A percentile compares a stretch with the other conserved stretches of the same genome.
Conservation (phyloP, 2,113 vertebrate genomes). For the Tor tambroides region DNA sequence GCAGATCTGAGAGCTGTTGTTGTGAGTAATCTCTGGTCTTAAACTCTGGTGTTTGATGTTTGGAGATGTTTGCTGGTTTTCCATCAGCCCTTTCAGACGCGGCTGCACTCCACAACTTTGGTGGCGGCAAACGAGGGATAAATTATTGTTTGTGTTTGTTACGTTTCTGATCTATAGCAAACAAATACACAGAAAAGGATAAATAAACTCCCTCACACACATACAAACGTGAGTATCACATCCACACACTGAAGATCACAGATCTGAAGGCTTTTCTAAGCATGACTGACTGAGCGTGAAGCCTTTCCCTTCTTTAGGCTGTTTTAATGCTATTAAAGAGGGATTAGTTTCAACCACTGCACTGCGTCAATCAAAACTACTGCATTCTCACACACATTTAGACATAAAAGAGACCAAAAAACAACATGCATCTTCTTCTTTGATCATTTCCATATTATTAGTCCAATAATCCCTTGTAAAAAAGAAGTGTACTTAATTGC, state of each 20-base stretch:
- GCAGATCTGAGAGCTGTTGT: conserved; percentile 9
- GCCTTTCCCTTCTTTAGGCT: conserved; percentile 24
- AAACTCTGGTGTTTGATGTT: background rate
- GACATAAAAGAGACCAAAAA: background rate
- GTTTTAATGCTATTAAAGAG: conserved; percentile 30
- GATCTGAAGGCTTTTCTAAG: background rate
- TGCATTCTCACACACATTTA: background rate
- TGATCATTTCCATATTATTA: background rate
- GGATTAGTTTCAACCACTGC: conserved; percentile 49
- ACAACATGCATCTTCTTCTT: background rate
- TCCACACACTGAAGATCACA: conserved; percentile 38
- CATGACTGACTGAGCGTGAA: conserved; percentile 27
- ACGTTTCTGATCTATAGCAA: background rate
- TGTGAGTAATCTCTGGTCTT: conserved; percentile 13
- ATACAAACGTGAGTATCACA: conserved; percentile 6
- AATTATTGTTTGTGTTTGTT: conserved; percentile 33
- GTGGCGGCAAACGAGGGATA: conserved; percentile 42
- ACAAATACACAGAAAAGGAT: background rate
- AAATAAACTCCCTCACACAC: background rate
- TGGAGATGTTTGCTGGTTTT: conserved; percentile 5
- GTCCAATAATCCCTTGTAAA: background rate
- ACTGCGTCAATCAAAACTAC: conserved; percentile 29
- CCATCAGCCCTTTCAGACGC: background rate
- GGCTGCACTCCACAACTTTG: conserved; percentile 18
- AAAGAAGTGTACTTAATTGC: too few relatives aligned